Evolutionary conservation across 2,113 vertebrate genomes (phyloP).

Genomic region (Urocolius indicus): DNA sequence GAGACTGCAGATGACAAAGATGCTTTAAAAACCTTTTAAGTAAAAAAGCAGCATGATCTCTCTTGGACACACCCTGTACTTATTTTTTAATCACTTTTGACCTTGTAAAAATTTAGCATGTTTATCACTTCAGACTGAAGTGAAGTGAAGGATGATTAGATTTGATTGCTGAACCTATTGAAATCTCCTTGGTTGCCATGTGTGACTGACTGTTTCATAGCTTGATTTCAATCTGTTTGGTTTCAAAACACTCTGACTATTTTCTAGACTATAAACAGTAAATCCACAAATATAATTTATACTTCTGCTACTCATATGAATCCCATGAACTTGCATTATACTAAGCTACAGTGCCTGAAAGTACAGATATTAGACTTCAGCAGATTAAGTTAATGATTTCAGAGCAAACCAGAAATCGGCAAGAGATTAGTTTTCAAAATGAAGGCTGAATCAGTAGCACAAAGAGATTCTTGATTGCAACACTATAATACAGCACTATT

Average conservation of each 20-base stretch:
- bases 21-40: not conserved
- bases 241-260: not conserved
- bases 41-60: not conserved
- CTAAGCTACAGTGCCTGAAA: not conserved
- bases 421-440: not conserved
- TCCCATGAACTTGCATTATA: not conserved
- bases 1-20: not conserved
- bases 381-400: not conserved
- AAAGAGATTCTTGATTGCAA: not conserved
- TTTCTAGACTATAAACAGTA: not conserved
- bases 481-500: not conserved
- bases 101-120: not conserved
- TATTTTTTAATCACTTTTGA: not conserved
- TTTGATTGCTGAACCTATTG: not conserved
- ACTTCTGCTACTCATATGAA: not conserved
- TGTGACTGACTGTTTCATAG: not conserved
- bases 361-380: not conserved
- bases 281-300: not conserved
- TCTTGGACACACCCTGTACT: not conserved
- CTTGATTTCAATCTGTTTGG: not conserved
- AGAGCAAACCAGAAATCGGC: not conserved
- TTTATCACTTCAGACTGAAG: not conserved
- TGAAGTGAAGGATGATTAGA: not conserved
- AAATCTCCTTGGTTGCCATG: not conserved
- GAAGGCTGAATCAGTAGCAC: not conserved